Base-by-base conservation (phyloP, 1,140 invertebrate genomes). In the Lordiphosa collinella region DNA sequence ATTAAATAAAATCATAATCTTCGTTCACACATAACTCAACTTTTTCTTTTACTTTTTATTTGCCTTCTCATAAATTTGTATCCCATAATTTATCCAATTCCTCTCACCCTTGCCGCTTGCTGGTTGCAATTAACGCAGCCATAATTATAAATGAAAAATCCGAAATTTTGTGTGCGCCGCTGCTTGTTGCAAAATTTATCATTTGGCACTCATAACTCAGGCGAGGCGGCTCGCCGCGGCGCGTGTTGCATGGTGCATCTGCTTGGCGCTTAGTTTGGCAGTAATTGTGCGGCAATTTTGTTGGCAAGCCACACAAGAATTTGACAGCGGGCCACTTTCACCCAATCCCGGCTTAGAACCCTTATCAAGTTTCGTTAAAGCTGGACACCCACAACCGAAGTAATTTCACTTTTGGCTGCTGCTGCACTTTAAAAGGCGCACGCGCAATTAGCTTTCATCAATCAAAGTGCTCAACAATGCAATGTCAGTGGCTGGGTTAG, bases 391-490 rank as follows among this genome's bases (percentile, higher is more conserved):
- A 71, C 66, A 49, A 71, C 55, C 40, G 16, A 9, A 13, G 37
- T 61, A 66, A 32, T 67, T 67, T 67, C 63, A 67, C 63, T 67
- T 67, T 67, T 63, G 16, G 38, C 13, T 29, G 49, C 22, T 56
- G 44, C 35, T 56, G 46, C 54, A 40, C 46, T 50, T 29, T 29
- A 29, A 13, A 38, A 16, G 67, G 62, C 66, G 63, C 63, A 67
- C 58, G 62, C 63, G 75, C 76, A 82, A 82, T 82, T 82, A 84
- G 71, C 76, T 82, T 74, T 82, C 76, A 82, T 82, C 76, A 82
- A 82, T 82, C 76, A 82, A 76, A 68, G 66, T 56, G 56, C 50
- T 67, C 62, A 82, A 75, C 70, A 80, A 82, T 82, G 76, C 70
- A 51, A 32, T 8, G 22, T 25, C 34, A 8, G 32, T 25, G 37